Conservation (phyloP, 1,140 invertebrate genomes). For the Brachionus asplanchnoidis region DNA sequence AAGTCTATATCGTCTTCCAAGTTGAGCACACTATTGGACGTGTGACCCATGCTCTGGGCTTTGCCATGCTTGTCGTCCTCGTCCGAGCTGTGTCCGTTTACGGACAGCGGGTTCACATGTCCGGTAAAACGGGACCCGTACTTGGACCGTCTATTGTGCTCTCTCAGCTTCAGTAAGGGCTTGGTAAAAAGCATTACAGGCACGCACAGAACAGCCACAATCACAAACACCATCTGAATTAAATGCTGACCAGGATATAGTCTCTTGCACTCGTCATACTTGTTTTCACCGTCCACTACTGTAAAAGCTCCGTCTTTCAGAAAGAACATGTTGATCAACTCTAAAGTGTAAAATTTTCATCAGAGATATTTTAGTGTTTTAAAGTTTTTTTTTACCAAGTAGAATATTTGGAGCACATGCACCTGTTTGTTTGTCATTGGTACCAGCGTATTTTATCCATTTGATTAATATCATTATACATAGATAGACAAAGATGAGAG, state of each 20-base stretch:
- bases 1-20: neutral
- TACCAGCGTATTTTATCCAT: constrained; percentile 71
- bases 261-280: constrained; percentile 17
- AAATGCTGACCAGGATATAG: constrained; percentile 13
- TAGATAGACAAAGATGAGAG: constrained; percentile 86
- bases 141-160: neutral
- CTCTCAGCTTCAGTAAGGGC: constrained; percentile 59
- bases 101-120: neutral
- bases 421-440: constrained; percentile 51
- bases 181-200: constrained; percentile 87
- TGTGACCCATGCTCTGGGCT: neutral
- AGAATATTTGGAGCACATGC: constrained; percentile 64
- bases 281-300: neutral
- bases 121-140: neutral
- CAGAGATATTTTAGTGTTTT: neutral
- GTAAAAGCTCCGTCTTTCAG: constrained; percentile 48
- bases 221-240: constrained; percentile 67
- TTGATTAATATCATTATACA: constrained; percentile 82
- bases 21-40: neutral
- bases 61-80: constrained; percentile 6
- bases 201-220: constrained; percentile 73
- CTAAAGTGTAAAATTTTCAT: constrained; percentile 21
- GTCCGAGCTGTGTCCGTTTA: neutral
- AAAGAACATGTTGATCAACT: constrained; percentile 65
- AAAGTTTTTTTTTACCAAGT: constrained; percentile 55